These are phyloP conservation scores for Propsilocerus akamusi DNA, from an alignment of 1,140 invertebrate species.

Conservation along the genomic window DNA sequence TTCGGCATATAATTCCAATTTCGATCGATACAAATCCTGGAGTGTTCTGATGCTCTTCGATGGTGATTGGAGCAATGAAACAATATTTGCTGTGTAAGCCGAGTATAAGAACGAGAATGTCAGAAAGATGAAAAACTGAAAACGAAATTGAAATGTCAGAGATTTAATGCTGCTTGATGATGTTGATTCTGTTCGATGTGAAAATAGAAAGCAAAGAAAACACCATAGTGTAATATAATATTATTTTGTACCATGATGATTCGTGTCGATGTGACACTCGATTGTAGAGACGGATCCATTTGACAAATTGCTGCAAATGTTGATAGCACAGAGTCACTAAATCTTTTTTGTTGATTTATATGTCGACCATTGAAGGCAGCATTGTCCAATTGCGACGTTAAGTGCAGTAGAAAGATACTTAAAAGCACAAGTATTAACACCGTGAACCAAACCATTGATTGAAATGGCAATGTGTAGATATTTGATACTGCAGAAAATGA, in stretches of 20 bases:
- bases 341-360: background rate
- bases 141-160: background rate
- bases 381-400: background rate
- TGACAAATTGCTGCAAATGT: constrained; percentile 6
- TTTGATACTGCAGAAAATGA: constrained; percentile 6
- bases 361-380: no score
- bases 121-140: constrained; percentile 8
- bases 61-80: constrained; percentile 27
- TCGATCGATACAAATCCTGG: constrained; percentile 22
- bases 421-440: background rate
- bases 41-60: constrained; percentile 24
- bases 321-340: constrained; percentile 5
- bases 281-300: constrained; percentile 2
- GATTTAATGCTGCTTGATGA: background rate
- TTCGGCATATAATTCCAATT: constrained; percentile 17
- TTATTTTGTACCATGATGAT: constrained; percentile 6
- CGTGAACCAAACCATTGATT: constrained; percentile 5
- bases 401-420: constrained; percentile 3
- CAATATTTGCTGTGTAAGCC: constrained; percentile 27
- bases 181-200: background rate
- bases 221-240: background rate
- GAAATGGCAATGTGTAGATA: constrained; percentile 9
- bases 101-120: constrained; percentile 17
- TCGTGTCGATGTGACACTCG: constrained; percentile 12
- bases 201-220: background rate